Percentiles rank a stretch among this genome's conserved stretches.
phyloP scores from a whole-genome alignment of 2,797 vertebrate species.

The Sciaenops ocellatus region DNA sequence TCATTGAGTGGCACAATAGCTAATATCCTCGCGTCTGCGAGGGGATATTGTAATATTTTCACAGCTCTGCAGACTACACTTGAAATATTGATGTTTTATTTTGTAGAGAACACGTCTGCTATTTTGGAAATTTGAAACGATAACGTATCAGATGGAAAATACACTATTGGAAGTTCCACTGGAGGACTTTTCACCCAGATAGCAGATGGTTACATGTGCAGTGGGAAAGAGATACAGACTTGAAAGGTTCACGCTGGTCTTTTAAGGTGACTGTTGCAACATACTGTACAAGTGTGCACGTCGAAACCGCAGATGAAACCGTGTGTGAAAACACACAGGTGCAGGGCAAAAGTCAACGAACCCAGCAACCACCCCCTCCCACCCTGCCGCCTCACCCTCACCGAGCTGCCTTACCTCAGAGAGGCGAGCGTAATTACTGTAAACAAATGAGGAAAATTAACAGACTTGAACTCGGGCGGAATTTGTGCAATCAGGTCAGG shows the following conservation, averaged over 20 bases:
- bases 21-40: slow-evolving; percentile 50
- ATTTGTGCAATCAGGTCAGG: background rate
- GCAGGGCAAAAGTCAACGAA: slow-evolving; percentile 74
- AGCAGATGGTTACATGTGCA: slow-evolving; percentile 51
- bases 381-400: too few relatives aligned
- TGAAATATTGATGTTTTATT: slow-evolving; percentile 21
- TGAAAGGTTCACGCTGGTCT: slow-evolving; percentile 65
- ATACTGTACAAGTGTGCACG: slow-evolving; percentile 45
- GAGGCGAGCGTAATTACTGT: slow-evolving; percentile 23
- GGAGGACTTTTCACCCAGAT: slow-evolving; percentile 35
- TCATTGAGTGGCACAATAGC: slow-evolving; percentile 52
- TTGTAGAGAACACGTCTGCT: background rate
- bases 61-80: background rate
- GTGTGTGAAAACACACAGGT: slow-evolving; percentile 71
- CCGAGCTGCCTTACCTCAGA: background rate
- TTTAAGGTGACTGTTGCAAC: slow-evolving; percentile 79
- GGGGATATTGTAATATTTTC: slow-evolving; percentile 12
- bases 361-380: slow-evolving; percentile 44
- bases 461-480: background rate
- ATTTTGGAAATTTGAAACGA: background rate
- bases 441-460: slow-evolving; percentile 38
- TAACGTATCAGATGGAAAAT: slow-evolving; percentile 35
- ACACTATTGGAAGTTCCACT: slow-evolving; percentile 66
- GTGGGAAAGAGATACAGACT: slow-evolving; percentile 31
- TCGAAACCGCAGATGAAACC: slow-evolving; percentile 63